phyloP scores from a whole-genome alignment of 64 coral and sea anemone species.

The Platygyra sinensis region DNA sequence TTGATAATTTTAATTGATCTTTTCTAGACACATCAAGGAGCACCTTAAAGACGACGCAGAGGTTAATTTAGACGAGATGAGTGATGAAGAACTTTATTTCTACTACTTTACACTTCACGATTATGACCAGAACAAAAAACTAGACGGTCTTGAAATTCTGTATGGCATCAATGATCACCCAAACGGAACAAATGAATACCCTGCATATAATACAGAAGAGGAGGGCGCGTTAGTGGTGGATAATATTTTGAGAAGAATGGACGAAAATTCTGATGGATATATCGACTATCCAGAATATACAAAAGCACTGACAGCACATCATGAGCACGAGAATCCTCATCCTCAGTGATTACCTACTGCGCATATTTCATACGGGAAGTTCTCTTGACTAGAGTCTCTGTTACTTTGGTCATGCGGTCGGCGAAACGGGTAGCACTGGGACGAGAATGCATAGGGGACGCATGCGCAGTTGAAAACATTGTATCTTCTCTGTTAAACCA shows the following conservation, averaged over 20 bases:
- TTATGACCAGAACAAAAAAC: constrained; percentile 85
- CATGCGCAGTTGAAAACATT: no score
- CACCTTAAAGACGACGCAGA: constrained; percentile 95
- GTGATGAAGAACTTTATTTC: constrained; percentile 86
- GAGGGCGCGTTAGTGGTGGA: constrained; percentile 72
- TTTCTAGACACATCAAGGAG: constrained; percentile 89
- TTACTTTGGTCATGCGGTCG: no score
- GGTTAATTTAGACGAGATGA: constrained; percentile 83
- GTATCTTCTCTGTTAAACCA: no score
- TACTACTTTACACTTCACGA: constrained; percentile 96
- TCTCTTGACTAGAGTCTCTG: no score
- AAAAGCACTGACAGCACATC: constrained; percentile 42
- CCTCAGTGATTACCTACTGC: no score
- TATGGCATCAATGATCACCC: constrained; percentile 89
- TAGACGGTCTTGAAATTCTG: constrained; percentile 88
- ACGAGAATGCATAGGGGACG: no score
- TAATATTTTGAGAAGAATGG: constrained; percentile 70
- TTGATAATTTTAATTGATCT: not conserved
- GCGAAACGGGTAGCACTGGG: no score
- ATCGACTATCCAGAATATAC: constrained; percentile 95
- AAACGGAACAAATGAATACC: constrained; percentile 65
- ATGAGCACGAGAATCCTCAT: not conserved
- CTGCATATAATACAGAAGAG: constrained; percentile 53
- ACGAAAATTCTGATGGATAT: constrained; percentile 94
- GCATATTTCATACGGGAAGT: no score